Evolutionary conservation across 1,140 invertebrate species (phyloP).

Genomic region (Sminthurides bifidus): DNA sequence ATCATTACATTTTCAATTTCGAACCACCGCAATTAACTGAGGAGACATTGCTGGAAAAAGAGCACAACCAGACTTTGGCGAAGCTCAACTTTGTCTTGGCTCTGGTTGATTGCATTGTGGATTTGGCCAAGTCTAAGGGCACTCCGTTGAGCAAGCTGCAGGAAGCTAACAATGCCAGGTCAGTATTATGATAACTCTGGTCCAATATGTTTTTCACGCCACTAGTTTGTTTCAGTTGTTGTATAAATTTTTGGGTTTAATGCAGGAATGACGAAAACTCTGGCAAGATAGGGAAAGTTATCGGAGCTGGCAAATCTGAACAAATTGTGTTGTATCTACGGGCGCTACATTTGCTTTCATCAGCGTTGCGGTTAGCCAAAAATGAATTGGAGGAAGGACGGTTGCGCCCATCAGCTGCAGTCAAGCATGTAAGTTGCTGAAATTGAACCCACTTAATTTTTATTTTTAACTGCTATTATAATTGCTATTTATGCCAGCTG

Average conservation of each 20-base stretch:
- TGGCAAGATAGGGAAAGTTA: slow-evolving; percentile 11
- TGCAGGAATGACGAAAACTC: slow-evolving; percentile 7
- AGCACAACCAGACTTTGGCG: slow-evolving; percentile 85
- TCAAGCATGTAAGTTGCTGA: slow-evolving; percentile 49
- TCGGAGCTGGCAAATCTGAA: slow-evolving; percentile 52
- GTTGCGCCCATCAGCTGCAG: slow-evolving; percentile 76
- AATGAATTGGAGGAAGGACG: slow-evolving; percentile 68
- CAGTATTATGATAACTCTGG: neutral
- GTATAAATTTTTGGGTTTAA: slow-evolving; percentile 2
- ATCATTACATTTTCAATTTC: slow-evolving; percentile 59
- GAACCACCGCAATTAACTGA: slow-evolving; percentile 82
- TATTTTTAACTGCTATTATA: neutral
- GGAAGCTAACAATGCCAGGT: slow-evolving; percentile 24
- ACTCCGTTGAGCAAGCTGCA: slow-evolving; percentile 51
- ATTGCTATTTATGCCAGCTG: neutral
- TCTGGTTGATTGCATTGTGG: slow-evolving; percentile 77
- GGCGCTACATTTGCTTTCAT: slow-evolving; percentile 82
- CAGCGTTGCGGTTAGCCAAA: slow-evolving; percentile 78
- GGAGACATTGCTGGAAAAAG: slow-evolving; percentile 85
- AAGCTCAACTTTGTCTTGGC: slow-evolving; percentile 88
- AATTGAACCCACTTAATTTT: neutral
- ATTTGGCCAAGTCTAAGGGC: slow-evolving; percentile 62
- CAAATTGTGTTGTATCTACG: slow-evolving; percentile 81
- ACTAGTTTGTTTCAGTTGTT: too few relatives aligned
- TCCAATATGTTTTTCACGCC: too few relatives aligned